phyloP scores from a whole-genome alignment of 1,140 invertebrate species.

The Araneus ventricosus region DNA sequence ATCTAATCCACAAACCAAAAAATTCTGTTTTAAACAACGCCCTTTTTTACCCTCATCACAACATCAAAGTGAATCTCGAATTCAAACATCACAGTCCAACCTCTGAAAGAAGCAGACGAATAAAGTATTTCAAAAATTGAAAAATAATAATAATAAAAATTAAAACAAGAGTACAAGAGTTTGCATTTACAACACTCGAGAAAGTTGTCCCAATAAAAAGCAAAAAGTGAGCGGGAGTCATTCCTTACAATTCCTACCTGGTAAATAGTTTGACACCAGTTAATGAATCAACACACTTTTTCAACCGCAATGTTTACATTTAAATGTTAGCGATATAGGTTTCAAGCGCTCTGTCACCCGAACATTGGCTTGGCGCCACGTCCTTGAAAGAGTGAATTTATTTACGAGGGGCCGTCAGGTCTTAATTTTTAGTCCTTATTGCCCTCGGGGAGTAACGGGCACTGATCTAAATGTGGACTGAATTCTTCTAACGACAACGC shows the following conservation, averaged over 20 bases:
- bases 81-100: not conserved
- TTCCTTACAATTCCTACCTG: slow-evolving; percentile 60
- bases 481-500: slow-evolving; percentile 20
- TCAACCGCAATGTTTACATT: slow-evolving; percentile 69
- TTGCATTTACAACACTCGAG: not conserved
- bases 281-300: slow-evolving; percentile 71
- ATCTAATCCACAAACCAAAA: too few relatives aligned
- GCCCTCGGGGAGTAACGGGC: slow-evolving; percentile 18
- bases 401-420: slow-evolving; percentile 68
- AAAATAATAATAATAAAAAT: not conserved
- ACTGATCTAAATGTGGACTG: slow-evolving; percentile 62
- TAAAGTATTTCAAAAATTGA: not conserved
- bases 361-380: slow-evolving; percentile 62
- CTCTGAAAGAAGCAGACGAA: not conserved
- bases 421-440: slow-evolving; percentile 68
- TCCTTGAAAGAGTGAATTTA: slow-evolving; percentile 66
- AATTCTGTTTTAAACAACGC: too few relatives aligned
- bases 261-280: slow-evolving; percentile 70
- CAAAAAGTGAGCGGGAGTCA: not conserved
- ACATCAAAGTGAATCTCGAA: not conserved
- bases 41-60: too few relatives aligned
- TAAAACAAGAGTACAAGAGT: not conserved
- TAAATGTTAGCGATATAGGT: slow-evolving; percentile 61
- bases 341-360: not conserved
- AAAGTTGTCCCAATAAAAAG: slow-evolving; percentile 9